These are phyloP conservation scores for Corythaeola cristata DNA, from an alignment of 2,113 vertebrate species.

Conservation along the genomic window DNA sequence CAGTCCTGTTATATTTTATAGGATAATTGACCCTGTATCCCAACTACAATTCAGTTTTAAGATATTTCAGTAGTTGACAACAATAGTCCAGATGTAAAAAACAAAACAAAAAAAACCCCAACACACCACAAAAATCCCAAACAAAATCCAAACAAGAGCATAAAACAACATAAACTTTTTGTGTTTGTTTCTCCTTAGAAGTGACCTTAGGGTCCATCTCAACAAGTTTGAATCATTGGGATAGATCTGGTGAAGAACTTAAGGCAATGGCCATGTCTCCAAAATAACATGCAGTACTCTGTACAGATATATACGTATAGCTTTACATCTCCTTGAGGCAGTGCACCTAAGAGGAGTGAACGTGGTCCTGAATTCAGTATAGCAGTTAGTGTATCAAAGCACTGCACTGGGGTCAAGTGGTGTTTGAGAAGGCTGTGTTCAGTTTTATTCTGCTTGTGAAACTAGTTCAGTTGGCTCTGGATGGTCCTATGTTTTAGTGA, in stretches of 20 bases:
- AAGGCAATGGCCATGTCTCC: background rate
- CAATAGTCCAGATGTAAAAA: background rate
- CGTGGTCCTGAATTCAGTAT: background rate
- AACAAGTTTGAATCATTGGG: background rate
- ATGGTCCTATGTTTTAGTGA: background rate
- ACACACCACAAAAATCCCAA: too few relatives aligned
- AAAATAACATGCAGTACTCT: background rate
- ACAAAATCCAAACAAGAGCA: background rate
- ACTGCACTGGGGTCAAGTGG: background rate
- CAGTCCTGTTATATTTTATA: background rate
- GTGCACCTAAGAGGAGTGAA: background rate
- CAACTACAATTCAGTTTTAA: background rate
- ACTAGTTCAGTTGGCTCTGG: background rate
- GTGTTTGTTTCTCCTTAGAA: background rate
- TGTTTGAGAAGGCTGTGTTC: background rate
- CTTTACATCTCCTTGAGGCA: background rate
- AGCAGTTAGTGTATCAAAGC: background rate
- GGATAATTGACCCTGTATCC: background rate
- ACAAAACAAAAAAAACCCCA: background rate
- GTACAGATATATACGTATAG: background rate
- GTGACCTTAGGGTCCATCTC: background rate
- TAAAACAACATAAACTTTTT: background rate
- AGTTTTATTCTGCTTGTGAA: background rate
- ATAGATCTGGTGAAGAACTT: background rate
- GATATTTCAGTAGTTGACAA: background rate